A percentile compares a stretch with the other conserved stretches of the same genome.
These are phyloP conservation scores for Teinopalpus imperialis DNA, from an alignment of 2,888 invertebrate genomes.

Conservation along the genomic window DNA sequence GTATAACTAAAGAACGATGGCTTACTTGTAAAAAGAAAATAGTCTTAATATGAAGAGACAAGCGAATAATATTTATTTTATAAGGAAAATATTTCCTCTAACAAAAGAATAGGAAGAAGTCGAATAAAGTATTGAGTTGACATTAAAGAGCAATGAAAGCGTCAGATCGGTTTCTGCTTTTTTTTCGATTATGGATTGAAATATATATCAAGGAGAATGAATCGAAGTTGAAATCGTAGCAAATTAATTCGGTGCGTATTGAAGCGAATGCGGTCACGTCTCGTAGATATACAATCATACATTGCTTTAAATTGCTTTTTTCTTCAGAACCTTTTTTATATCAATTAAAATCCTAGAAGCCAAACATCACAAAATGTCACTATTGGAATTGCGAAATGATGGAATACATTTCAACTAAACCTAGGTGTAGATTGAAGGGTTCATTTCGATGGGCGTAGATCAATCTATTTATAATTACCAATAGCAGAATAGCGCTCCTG, in stretches of 20 bases:
- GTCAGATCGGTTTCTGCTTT: constrained; percentile 25
- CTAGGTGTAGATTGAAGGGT: too few relatives aligned
- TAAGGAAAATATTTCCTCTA: constrained; percentile 2
- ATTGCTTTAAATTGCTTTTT: neutral
- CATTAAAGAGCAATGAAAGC: constrained; percentile 22
- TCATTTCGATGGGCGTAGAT: too few relatives aligned
- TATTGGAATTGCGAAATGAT: too few relatives aligned
- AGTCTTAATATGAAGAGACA: constrained; percentile 1
- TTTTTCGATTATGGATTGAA: constrained; percentile 22
- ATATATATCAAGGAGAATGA: constrained; percentile 17
- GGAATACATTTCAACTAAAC: too few relatives aligned
- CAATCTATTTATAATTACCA: too few relatives aligned
- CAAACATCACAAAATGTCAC: too few relatives aligned
- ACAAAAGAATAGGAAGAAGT: constrained; percentile 17
- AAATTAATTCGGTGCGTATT: constrained; percentile 23
- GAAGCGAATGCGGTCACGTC: constrained; percentile 10
- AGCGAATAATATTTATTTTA: constrained; percentile 11
- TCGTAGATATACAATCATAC: neutral
- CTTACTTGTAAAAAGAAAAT: too few relatives aligned
- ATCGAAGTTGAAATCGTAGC: constrained; percentile 26
- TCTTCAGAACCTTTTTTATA: too few relatives aligned
- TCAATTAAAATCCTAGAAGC: too few relatives aligned
- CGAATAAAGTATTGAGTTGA: constrained; percentile 19
- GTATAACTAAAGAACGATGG: too few relatives aligned
- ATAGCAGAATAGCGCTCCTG: too few relatives aligned